phyloP scores from a whole-genome alignment of 1,140 invertebrate genomes.

The Chrysomallon squamiferum region DNA sequence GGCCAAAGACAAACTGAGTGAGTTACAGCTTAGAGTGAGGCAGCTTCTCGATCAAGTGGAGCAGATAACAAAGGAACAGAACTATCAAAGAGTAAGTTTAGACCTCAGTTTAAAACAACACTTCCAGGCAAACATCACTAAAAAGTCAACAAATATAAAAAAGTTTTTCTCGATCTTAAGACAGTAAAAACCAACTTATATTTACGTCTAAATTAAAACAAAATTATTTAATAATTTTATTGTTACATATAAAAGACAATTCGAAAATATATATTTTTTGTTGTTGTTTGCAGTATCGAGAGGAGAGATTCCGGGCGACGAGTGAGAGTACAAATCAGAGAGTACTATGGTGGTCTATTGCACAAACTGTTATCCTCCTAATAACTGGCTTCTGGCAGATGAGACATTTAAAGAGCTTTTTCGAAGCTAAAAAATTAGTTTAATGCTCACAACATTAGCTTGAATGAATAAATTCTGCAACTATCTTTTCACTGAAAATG shows the following conservation, averaged over 20 bases:
- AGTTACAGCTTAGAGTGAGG: constrained; percentile 92
- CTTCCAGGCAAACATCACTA: neutral
- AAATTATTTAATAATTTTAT: no score
- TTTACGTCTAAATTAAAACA: no score
- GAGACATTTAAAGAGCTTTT: constrained; percentile 98
- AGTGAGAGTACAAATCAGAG: constrained; percentile 97
- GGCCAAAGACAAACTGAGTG: constrained; percentile 96
- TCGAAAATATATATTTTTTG: no score
- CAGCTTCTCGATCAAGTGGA: constrained; percentile 98
- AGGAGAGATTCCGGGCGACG: constrained; percentile 96
- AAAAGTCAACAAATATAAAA: neutral
- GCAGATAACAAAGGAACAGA: constrained; percentile 99
- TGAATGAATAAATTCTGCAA: no score
- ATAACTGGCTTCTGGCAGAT: constrained; percentile 98
- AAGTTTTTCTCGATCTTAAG: no score
- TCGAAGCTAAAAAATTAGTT: constrained; percentile 99
- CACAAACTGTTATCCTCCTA: constrained; percentile 88
- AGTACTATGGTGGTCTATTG: constrained; percentile 97
- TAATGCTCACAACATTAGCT: constrained; percentile 65
- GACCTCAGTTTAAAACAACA: neutral
- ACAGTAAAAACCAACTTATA: no score
- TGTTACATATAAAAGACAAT: no score
- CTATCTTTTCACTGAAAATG: no score
- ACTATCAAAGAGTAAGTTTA: constrained; percentile 90
- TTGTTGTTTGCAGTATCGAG: constrained; percentile 80